Conservation (phyloP, 2,113 vertebrate genomes). For the Callionymus lyra region DNA sequence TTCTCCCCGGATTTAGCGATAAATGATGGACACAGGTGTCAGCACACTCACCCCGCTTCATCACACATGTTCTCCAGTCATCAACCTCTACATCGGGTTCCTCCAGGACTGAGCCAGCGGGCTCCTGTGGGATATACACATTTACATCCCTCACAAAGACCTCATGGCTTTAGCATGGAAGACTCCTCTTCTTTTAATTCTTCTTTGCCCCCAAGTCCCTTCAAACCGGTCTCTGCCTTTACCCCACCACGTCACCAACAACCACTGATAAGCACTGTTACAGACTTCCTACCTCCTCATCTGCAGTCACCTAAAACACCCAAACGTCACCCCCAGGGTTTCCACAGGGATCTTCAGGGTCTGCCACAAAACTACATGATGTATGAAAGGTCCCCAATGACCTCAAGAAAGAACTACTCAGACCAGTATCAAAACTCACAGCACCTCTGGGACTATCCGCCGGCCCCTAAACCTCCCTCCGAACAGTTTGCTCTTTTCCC, state of each 20-base stretch:
- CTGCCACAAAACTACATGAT: conserved; percentile 68
- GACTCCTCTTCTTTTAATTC: conserved; percentile 53
- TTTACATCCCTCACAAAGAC: conserved; percentile 65
- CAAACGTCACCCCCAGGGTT: conserved; percentile 42
- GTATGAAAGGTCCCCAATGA: conserved; percentile 70
- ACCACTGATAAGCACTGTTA: conserved; percentile 56
- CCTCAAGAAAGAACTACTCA: conserved; percentile 67
- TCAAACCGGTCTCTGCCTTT: conserved; percentile 66
- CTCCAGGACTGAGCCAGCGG: conserved; percentile 57
- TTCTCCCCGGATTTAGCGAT: conserved; percentile 80
- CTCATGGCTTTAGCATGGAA: conserved; percentile 69
- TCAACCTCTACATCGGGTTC: conserved; percentile 59
- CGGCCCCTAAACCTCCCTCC: conserved; percentile 71
- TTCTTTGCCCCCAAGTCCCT: conserved; percentile 56
- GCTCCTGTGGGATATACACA: conserved; percentile 44
- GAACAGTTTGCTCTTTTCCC: conserved; percentile 77
- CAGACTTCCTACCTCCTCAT: conserved; percentile 56
- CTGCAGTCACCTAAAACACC: conserved; percentile 48
- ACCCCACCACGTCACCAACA: conserved; percentile 72
- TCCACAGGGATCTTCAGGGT: conserved; percentile 70
- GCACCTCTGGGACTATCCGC: conserved; percentile 76
- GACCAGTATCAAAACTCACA: conserved; percentile 57
- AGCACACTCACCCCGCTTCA: conserved; percentile 74
- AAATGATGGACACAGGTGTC: conserved; percentile 79
- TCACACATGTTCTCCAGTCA: conserved; percentile 48